Percentiles rank a stretch among this genome's conserved stretches.
Evolutionary conservation across 2,888 invertebrate species (phyloP).

Genomic region (Cantharis flavilabris): DNA sequence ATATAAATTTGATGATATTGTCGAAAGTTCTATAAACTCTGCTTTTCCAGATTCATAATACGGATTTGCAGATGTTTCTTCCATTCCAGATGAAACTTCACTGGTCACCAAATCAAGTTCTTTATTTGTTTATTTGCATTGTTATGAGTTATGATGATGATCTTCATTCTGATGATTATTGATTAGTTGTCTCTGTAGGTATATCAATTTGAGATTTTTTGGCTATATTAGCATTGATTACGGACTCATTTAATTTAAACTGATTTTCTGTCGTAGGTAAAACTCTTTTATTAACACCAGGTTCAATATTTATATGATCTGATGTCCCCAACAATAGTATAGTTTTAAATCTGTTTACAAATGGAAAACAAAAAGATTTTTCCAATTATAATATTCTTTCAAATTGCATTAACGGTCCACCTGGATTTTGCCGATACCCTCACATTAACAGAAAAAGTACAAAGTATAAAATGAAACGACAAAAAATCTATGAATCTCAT

Average conservation of each 20-base stretch:
- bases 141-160: no score
- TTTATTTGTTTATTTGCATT: not conserved
- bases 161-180: not conserved
- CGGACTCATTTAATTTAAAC: no score
- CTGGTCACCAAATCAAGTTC: no score
- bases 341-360: not conserved
- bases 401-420: not conserved
- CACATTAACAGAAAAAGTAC: not conserved
- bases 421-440: not conserved
- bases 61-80: not conserved
- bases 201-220: not conserved
- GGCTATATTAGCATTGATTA: not conserved
- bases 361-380: not conserved
- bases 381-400: not conserved
- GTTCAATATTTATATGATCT: not conserved
- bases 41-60: not conserved
- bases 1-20: not conserved
- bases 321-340: not conserved
- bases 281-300: not conserved
- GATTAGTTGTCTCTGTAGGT: not conserved
- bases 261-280: not conserved
- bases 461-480: not conserved
- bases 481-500: not conserved
- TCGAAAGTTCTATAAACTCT: not conserved
- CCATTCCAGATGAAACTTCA: no score